Conservation (phyloP, 2,113 vertebrate species). For the Fulica atra region DNA sequence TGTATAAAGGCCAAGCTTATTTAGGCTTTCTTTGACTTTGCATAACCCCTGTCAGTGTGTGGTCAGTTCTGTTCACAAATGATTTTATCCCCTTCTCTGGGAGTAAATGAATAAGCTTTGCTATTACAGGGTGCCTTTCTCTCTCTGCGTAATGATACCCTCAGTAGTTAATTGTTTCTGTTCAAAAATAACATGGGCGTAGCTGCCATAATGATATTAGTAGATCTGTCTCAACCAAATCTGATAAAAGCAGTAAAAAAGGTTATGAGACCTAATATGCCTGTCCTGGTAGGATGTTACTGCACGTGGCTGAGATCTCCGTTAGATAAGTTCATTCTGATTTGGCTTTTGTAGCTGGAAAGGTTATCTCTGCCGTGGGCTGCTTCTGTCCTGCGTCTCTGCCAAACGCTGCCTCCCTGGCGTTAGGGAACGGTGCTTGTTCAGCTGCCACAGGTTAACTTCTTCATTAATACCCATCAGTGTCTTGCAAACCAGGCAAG, state of each 20-base stretch:
- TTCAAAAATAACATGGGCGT: background rate
- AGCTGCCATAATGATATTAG: background rate
- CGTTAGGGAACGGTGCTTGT: background rate
- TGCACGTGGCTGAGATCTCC: background rate
- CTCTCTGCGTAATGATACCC: background rate
- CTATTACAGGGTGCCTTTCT: background rate
- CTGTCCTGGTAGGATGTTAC: background rate
- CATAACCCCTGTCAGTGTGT: background rate
- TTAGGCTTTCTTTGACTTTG: background rate
- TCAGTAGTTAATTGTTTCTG: background rate
- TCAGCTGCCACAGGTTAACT: background rate
- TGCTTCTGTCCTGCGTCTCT: background rate
- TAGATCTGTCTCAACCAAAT: background rate
- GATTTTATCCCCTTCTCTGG: background rate
- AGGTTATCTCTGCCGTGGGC: constrained; percentile 21
- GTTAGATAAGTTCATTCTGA: constrained; percentile 36
- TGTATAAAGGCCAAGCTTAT: background rate
- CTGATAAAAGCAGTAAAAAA: constrained; percentile 30
- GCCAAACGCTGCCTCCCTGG: background rate
- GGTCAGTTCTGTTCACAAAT: background rate
- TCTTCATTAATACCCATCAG: background rate
- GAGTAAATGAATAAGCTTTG: background rate
- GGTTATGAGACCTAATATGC: background rate
- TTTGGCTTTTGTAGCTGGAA: constrained; percentile 45
- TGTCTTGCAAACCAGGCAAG: background rate